Base-by-base conservation (phyloP, 2,888 invertebrate species). In the Alloscopus bannaensis region DNA sequence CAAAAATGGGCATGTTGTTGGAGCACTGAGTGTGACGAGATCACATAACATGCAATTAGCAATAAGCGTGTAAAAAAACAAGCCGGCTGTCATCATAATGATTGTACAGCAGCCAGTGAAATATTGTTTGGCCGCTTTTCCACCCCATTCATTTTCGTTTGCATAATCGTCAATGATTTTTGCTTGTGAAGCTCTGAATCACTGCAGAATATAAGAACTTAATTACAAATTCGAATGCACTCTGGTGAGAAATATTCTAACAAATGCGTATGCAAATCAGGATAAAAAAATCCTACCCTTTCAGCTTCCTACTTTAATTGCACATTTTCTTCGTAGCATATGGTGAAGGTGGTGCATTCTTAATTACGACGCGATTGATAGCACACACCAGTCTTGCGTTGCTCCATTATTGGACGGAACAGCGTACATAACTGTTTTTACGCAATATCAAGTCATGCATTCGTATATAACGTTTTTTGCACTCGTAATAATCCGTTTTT, bases 221-320 rank as follows among this genome's bases (percentile, higher is more conserved):
- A 11, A 50, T 50, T 50, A 20, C 18, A 18, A 22, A 22, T 50
- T 22, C 50, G 22, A 50, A 50, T 20, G 20, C 6, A 45, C 6
- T n/a, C n/a, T 22, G 18, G 22, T 18, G 50, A 50, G 20, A n/a
- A 18, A 50, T n/a, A n/a, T n/a, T n/a, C n/a, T n/a, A n/a, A n/a
- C n/a, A n/a, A n/a, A n/a, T n/a, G n/a, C n/a, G n/a, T n/a, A n/a
- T n/a, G 50, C 50, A 11, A 18, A n/a, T 22, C 20, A 8, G 50
- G 18, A 50, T 50, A 11, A 50, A 2, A 36, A 8, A 36, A 22
- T 50, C 22, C 50, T n/a, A n/a, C n/a, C n/a, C n/a, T n/a, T n/a
- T n/a, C n/a, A n/a, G n/a, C 50, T 50, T 50, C 50, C 50, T 50
- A 22, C 20, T 50, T 50, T 50, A 50, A 50, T 50, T 50, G 50